Base-by-base conservation (phyloP, 2,113 vertebrate genomes). In the Corythoichthys haematopterus region DNA sequence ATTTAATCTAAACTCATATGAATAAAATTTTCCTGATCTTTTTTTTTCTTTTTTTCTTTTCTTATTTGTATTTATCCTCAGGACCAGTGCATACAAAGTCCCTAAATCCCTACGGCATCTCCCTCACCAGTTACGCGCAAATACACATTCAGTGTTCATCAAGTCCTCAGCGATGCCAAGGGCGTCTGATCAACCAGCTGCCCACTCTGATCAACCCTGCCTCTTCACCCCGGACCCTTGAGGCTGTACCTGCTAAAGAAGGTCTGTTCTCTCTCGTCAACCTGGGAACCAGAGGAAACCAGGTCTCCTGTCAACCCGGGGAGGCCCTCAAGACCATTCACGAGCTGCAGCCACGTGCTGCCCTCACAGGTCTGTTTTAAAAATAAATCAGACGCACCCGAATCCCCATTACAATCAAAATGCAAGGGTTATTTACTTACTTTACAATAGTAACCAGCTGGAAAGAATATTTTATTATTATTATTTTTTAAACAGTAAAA, bases 91-190 rank as follows among this genome's bases (percentile, higher is more conserved):
- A 91, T 88, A 91, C 89, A 90, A 67, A 76, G 93, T 93, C 93
- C 75, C 76, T 43, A 7, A 92, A 87, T 89, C 83, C 64, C 36
- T 72, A 76, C 74, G 71, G 77, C 74, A 35, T 8, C 46, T 64
- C 68, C 72, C 68, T 38, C 50, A 40, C 71, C 80, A 76, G 72
- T 36, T 51, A 64, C 73, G 66, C 57, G 56, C 45, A 76, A 47
- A 36, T 70, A 72, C 90, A 90, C 90, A 89, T 89, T 92, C 89
- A 87, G 91, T 85, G 86, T 80, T 89, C 90, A 89, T 91, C 91
- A 93, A 92, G 90, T 92, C 92, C 79, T 91, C 90, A 95, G 96
- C 94, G 87, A 98, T 98, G 95, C 95, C 94, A 95, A 95, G 92
- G 89, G 92, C 92, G 93, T 93, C 92, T 75, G 89, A 91, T 90